Evolutionary conservation across 2,888 invertebrate genomes (phyloP).

Genomic region (Andrena bucephala): DNA sequence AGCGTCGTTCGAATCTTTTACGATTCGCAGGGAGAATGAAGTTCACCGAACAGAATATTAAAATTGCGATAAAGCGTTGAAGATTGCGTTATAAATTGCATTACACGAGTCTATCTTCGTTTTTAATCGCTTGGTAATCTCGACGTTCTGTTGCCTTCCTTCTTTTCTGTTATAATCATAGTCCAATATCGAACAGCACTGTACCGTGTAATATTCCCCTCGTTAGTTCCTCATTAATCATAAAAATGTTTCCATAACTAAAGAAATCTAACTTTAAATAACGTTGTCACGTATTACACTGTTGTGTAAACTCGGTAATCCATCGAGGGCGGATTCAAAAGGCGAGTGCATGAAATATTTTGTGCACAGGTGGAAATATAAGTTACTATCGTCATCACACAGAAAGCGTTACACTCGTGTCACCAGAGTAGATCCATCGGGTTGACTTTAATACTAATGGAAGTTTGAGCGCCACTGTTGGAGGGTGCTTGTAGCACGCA

Average conservation of each 20-base stretch:
- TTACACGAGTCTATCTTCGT: background rate
- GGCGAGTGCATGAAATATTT: no score
- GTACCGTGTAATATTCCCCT: no score
- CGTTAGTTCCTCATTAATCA: no score
- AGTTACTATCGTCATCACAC: background rate
- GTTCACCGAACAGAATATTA: background rate
- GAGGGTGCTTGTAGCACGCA: constrained; percentile 62
- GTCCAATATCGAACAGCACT: no score
- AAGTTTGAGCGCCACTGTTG: constrained; percentile 57
- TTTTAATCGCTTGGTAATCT: background rate
- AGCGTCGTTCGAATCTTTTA: constrained; percentile 8
- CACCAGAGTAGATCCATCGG: background rate
- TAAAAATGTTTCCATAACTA: no score
- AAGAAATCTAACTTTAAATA: no score
- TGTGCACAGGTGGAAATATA: no score
- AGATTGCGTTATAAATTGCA: background rate
- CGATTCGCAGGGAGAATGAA: background rate
- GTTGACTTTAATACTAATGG: constrained; percentile 37
- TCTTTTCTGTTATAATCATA: no score
- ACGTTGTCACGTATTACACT: no score
- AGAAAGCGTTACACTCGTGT: background rate
- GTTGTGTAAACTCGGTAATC: no score
- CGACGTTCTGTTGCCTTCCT: background rate
- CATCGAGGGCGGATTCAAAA: no score
- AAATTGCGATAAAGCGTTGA: background rate